Conservation (phyloP, 1,140 invertebrate species). For the Aphis craccivora region DNA sequence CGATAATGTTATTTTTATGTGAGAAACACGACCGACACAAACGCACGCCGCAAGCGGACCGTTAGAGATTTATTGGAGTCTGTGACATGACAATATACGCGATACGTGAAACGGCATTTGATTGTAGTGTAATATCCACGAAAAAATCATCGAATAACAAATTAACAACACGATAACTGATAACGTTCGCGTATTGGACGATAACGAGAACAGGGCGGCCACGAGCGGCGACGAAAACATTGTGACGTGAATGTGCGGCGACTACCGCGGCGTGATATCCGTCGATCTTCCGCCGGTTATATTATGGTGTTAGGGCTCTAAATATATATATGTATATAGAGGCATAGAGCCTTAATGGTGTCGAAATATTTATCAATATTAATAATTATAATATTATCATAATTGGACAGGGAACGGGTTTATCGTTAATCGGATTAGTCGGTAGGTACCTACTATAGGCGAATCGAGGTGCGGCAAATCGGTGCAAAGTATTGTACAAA, state of each 20-base stretch:
- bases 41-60: background rate
- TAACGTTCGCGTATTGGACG: background rate
- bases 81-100: background rate
- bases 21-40: background rate
- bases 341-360: no score
- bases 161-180: background rate
- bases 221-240: background rate
- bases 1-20: background rate
- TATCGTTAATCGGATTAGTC: background rate
- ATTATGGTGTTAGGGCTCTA: no score
- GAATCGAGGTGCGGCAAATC: background rate
- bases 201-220: background rate
- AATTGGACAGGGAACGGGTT: background rate
- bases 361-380: background rate
- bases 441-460: background rate
- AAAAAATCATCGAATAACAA: background rate
- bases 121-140: background rate
- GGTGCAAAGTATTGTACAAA: background rate
- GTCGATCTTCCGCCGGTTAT: no score
- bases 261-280: no score
- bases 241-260: background rate
- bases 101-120: background rate
- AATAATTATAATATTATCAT: constrained; percentile 10
- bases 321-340: no score
- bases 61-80: background rate